Base-by-base conservation (phyloP, 2,797 vertebrate genomes). In the Eulemur albifrons region DNA sequence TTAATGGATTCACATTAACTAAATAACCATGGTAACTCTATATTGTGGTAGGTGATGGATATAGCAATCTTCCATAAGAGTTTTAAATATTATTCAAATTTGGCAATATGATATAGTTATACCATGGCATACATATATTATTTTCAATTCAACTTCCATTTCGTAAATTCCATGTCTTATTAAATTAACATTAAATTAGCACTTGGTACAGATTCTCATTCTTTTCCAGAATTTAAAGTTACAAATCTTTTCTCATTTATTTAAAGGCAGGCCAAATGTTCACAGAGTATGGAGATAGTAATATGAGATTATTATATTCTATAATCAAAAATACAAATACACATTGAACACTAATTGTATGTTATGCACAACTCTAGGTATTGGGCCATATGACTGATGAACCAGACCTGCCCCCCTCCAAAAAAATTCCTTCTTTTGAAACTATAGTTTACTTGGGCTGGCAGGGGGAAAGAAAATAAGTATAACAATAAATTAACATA, bases 41-140 rank as follows among this genome's bases (percentile, higher is more conserved):
- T 73, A 81, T 35, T 90, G 11, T 79, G n/a, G 43, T 79, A 13
- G 21, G 43, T 48, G n/a, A 18, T 69, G n/a, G 48, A 61, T 54
- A 75, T 4, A 65, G 38, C 18, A 95, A 95, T 86, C 35, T 61
- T 54, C 54, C 59, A 57, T 72, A 92, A 48, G 15, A 70, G 6
- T 88, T 96, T 80, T 57, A 86, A 90, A n/a, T 92, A 57, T 43
- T 84, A 95, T 70, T 91, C 50, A 87, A 85, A 96, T 88, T 65
- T 95, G n/a, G 12, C n/a, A 95, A 63, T 82, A 65, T 79, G 73
- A 90, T 73, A 86, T 13, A 92, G 40, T 50, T 73, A 73, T 94
- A 93, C 35, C 76, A 72, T 85, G 80, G 67, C 27, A 85, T 43
- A 82, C 13, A 80, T 35, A 85, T 65, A n/a, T 76, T 77, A 88